Percentiles rank a stretch among this genome's conserved stretches.
Evolutionary conservation across 1,140 invertebrate genomes (phyloP).

Genomic region (Drosophila pandora): DNA sequence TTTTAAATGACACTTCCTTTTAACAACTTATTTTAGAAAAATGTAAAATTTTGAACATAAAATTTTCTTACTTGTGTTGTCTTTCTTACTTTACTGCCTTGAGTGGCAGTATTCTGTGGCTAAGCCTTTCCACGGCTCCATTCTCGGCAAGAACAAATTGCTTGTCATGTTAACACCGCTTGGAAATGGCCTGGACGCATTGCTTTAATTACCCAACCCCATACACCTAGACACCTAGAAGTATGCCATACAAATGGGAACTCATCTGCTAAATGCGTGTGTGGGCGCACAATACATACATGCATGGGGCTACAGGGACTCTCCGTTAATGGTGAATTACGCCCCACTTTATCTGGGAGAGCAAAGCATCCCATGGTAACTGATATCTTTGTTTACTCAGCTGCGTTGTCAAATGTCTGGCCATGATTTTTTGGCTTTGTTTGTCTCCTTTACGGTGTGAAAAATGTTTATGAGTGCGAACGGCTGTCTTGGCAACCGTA

Average conservation of each 20-base stretch:
- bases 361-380: slow-evolving; percentile 32
- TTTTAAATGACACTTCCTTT: too few species aligned
- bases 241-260: slow-evolving; percentile 22
- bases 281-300: not conserved
- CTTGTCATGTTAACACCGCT: slow-evolving; percentile 46
- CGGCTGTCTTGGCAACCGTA: not conserved
- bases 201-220: slow-evolving; percentile 46
- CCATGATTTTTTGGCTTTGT: slow-evolving; percentile 3
- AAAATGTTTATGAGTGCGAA: slow-evolving; percentile 15
- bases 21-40: too few species aligned
- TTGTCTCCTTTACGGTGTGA: slow-evolving; percentile 22
- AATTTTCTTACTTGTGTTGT: not conserved
- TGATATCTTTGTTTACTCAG: slow-evolving; percentile 60
- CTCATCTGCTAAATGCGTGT: slow-evolving; percentile 28
- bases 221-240: slow-evolving; percentile 42
- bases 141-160: slow-evolving; percentile 29
- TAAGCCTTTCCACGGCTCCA: slow-evolving; percentile 6
- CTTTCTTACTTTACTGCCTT: not conserved
- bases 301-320: not conserved
- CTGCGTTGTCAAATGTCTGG: slow-evolving; percentile 35
- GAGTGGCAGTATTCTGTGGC: not conserved
- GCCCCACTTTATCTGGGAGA: slow-evolving; percentile 19
- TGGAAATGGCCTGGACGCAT: slow-evolving; percentile 3
- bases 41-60: too few species aligned
- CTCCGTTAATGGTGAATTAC: slow-evolving; percentile 22